phyloP scores from a whole-genome alignment of 2,797 vertebrate genomes.

The Poecile montanus region DNA sequence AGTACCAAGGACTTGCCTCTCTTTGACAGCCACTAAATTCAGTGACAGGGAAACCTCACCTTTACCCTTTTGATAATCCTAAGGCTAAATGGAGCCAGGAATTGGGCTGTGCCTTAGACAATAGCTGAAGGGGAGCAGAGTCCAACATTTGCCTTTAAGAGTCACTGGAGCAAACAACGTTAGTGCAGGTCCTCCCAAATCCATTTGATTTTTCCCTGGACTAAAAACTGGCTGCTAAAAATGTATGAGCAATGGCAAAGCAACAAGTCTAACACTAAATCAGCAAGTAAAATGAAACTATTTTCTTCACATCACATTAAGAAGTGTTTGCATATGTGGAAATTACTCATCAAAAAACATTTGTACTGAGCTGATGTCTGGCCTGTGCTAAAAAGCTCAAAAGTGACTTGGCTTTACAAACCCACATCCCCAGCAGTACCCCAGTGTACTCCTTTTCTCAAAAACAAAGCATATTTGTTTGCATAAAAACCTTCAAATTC shows the following conservation, averaged over 20 bases:
- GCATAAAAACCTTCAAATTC: not conserved
- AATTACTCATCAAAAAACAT: not conserved
- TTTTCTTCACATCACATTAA: not conserved
- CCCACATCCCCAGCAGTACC: rapidly evolving
- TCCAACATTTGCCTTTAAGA: not conserved
- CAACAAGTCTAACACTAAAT: not conserved
- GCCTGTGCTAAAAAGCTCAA: not conserved
- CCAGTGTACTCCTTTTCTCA: not conserved
- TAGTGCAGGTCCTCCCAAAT: not conserved
- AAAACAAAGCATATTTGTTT: not conserved
- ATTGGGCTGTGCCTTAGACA: not conserved
- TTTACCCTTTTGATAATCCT: not conserved
- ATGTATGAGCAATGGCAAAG: not conserved
- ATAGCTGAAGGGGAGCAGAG: not conserved
- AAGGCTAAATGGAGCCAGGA: not conserved
- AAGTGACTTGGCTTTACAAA: not conserved
- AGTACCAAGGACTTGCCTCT: not conserved
- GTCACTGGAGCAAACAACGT: rapidly evolving
- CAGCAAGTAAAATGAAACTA: not conserved
- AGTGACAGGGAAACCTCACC: not conserved
- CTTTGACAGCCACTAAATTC: not conserved
- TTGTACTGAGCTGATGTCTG: not conserved
- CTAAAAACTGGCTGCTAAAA: not conserved
- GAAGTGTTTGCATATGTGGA: not conserved
- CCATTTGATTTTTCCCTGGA: not conserved